These are phyloP conservation scores for Acanthis flammea DNA, from an alignment of 2,797 vertebrate species.

Conservation along the genomic window DNA sequence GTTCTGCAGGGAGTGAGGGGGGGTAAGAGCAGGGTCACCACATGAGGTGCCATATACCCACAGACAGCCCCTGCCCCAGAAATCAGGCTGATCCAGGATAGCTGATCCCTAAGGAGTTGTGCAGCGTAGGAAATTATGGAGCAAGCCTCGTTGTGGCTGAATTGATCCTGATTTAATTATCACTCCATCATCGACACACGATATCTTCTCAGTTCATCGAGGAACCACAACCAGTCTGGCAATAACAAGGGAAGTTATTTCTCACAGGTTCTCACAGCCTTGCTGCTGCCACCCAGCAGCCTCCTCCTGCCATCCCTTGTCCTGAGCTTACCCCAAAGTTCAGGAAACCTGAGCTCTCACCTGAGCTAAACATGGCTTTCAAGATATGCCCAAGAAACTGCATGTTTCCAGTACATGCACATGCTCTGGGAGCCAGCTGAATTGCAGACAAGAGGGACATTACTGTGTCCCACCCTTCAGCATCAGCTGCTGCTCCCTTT, in stretches of 20 bases:
- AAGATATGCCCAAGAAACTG: not conserved
- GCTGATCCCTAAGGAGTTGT: not conserved
- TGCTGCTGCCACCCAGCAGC: not conserved
- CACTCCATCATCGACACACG: not conserved
- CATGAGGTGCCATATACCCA: fast-evolving
- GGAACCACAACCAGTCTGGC: not conserved
- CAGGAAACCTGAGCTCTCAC: not conserved
- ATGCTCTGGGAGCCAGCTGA: not conserved
- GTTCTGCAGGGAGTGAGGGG: conserved; percentile 75
- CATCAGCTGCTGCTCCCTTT: not conserved
- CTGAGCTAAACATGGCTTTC: not conserved
- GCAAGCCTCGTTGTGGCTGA: fast-evolving
- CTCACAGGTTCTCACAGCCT: not conserved
- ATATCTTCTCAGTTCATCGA: not conserved
- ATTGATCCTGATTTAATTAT: not conserved
- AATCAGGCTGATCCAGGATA: not conserved
- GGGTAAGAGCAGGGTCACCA: not conserved
- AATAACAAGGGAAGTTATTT: not conserved
- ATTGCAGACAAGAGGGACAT: not conserved
- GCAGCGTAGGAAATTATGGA: not conserved
- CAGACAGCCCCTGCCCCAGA: not conserved
- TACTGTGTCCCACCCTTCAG: not conserved
- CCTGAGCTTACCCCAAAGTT: not conserved
- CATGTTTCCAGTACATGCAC: not conserved
- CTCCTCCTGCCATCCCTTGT: not conserved